Percentiles rank a stretch among this genome's conserved stretches.
Evolutionary conservation across 2,113 vertebrate genomes (phyloP).

Genomic region (Lathamus discolor): DNA sequence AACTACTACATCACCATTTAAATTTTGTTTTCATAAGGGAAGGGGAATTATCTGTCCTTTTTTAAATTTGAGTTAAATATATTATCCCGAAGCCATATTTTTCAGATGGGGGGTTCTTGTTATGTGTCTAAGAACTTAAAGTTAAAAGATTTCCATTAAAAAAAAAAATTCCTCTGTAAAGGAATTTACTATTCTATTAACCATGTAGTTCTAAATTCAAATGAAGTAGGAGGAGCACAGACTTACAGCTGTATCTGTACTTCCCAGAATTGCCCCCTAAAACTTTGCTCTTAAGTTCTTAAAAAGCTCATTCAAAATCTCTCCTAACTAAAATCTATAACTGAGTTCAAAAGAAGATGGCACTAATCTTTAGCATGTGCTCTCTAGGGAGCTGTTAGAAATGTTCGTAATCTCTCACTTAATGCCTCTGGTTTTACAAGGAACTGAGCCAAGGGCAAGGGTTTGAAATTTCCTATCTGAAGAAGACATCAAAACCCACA

Average conservation of each 20-base stretch:
- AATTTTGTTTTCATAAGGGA: conserved; percentile 42
- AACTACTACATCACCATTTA: conserved; percentile 43
- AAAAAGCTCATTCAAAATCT: not conserved
- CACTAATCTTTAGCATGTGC: not conserved
- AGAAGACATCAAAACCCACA: not conserved
- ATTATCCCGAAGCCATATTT: not conserved
- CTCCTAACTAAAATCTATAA: not conserved
- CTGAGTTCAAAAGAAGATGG: not conserved
- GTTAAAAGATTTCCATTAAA: not conserved
- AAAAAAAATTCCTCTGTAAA: not conserved
- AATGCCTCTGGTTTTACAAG: not conserved
- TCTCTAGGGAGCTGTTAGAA: not conserved
- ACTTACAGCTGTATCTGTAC: not conserved
- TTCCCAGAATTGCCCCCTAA: not conserved
- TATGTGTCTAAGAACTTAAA: not conserved
- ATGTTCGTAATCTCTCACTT: not conserved
- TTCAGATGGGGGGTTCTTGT: not conserved
- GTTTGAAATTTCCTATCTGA: not conserved
- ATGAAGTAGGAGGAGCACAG: not conserved
- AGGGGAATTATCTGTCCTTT: not conserved
- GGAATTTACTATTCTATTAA: not conserved
- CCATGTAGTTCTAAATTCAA: not conserved
- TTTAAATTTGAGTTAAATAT: not conserved
- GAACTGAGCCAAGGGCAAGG: not conserved
- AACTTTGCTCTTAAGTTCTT: not conserved